Evolutionary conservation across 1,140 invertebrate species (phyloP).

Genomic region (Drosophila kikkawai): DNA sequence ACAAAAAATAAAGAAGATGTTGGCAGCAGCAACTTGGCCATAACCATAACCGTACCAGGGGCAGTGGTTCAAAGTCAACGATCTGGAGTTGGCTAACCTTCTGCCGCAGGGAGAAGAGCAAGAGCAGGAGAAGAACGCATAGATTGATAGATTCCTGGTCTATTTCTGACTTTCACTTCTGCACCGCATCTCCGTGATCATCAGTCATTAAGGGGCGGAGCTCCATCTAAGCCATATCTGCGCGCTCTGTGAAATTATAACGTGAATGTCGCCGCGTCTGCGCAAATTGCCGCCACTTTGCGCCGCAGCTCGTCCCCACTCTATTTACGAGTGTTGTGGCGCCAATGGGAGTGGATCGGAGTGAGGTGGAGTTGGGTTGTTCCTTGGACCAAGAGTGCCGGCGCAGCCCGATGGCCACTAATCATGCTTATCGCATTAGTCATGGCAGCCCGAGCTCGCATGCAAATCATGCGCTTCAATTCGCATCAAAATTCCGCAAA

Average conservation of each 20-base stretch:
- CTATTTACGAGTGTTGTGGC: conserved; percentile 58
- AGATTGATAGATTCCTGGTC: conserved; percentile 29
- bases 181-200: conserved; percentile 20
- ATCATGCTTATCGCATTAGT: conserved; percentile 84
- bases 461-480: conserved; percentile 80
- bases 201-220: conserved; percentile 35
- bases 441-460: conserved; percentile 71
- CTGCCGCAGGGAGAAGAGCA: conserved; percentile 1
- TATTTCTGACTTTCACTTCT: conserved; percentile 71
- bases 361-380: conserved; percentile 7
- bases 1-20: conserved; percentile 32
- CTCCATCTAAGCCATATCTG: conserved; percentile 21
- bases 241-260: conserved; percentile 64
- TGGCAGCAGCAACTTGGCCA: conserved; percentile 36
- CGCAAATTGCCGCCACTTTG: conserved; percentile 70
- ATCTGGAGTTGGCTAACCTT: conserved; percentile 41
- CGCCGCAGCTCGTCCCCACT: conserved; percentile 32
- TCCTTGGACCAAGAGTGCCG: conserved; percentile 11
- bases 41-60: conserved; percentile 35
- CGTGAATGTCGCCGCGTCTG: conserved; percentile 67
- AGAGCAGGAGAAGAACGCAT: conserved; percentile 1
- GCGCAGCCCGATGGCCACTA: conserved; percentile 59
- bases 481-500: conserved; percentile 76
- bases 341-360: conserved; percentile 47
- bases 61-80: conserved; percentile 59